A percentile compares a stretch with the other conserved stretches of the same genome.
Conservation (phyloP, 2,113 vertebrate species). For the Maccullochella peelii region DNA sequence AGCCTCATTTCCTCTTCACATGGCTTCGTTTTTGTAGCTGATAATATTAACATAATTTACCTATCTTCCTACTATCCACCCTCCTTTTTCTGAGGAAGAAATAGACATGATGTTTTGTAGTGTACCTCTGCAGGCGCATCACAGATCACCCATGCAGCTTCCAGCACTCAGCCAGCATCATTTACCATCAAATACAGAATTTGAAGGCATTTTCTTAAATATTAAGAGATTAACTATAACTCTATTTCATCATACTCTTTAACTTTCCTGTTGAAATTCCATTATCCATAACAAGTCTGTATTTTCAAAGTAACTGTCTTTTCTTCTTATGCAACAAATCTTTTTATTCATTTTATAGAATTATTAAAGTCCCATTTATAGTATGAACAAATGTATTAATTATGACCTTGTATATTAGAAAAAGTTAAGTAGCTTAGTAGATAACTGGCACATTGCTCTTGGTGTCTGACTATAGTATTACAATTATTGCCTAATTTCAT, state of each 20-base stretch:
- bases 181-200: background rate
- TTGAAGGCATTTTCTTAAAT: background rate
- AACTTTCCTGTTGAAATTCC: background rate
- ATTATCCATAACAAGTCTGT: background rate
- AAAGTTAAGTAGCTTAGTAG: background rate
- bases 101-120: too few relatives aligned
- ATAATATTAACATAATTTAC: background rate
- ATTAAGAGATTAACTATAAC: background rate
- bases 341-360: background rate
- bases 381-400: background rate
- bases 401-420: background rate
- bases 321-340: background rate
- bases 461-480: background rate
- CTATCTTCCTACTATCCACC: background rate
- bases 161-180: too few relatives aligned
- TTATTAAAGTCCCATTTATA: background rate
- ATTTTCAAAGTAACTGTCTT: background rate
- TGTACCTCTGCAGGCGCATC: background rate
- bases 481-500: background rate
- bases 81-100: background rate
- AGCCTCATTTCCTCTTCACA: slow-evolving; percentile 9
- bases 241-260: background rate
- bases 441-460: background rate
- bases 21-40: background rate
- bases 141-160: background rate